Base-by-base conservation (phyloP, 2,113 vertebrate genomes). In the Nannobrachium achirus region DNA sequence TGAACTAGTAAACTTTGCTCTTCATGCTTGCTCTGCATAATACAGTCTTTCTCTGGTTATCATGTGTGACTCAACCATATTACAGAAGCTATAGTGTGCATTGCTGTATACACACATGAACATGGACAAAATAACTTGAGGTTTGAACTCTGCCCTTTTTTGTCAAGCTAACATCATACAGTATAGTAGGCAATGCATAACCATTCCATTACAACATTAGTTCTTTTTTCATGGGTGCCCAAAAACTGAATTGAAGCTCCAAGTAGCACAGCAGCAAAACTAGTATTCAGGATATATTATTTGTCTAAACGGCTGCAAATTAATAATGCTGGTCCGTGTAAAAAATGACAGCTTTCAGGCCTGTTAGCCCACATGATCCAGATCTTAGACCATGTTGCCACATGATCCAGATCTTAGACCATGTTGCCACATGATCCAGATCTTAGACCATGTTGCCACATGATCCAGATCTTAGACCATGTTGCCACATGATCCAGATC, bases 401-500 rank as follows among this genome's bases (percentile, higher is more conserved):
- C 14, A 46, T 46, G 44, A 11, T 8, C 44, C 44, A 46, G 1
- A 46, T 46, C 44, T 46, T 46, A 46, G 44, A 46, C 44, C 25
- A 33, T 33, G 25, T 33, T 33, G 25, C 25, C 25, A 3, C 14
- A 46, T 46, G 44, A 11, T 8, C 44, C 44, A 46, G 1, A 46
- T 46, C 44, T 46, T 46, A 46, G 44, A 46, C 44, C 25, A 33
- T 33, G 25, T 33, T 33, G 25, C n/a, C n/a, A n/a, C n/a, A n/a
- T n/a, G n/a, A n/a, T n/a, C n/a, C n/a, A n/a, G n/a, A n/a, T 66
- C 63, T 45, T 13, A 18, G 16, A 41, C 8, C 18, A 20, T 16
- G 57, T 44, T 33, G 48, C 66, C n/a, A n/a, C 1, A 0, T 66
- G 65, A 52, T 33, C n/a, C 16, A 64, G 18, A 73, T 45, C 14